Conservation (phyloP, 2,113 vertebrate species). For the Excalfactoria chinensis region DNA sequence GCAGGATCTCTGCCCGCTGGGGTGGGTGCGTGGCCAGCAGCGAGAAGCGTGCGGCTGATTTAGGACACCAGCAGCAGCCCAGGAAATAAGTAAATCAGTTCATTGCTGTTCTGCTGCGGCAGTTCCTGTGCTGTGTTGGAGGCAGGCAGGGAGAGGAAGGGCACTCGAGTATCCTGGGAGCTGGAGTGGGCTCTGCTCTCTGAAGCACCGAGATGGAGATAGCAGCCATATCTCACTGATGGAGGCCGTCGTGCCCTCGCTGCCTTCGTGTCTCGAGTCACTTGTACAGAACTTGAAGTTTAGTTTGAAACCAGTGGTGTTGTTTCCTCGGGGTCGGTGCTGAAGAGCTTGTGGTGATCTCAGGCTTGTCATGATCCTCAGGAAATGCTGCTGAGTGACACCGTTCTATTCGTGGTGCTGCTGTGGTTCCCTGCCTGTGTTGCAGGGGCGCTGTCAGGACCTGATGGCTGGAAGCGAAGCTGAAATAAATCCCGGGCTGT, state of each 20-base stretch:
- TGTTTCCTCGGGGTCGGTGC: constrained; percentile 20
- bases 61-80: background rate
- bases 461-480: background rate
- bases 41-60: background rate
- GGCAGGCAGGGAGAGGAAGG: background rate
- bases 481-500: background rate
- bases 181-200: background rate
- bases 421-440: background rate
- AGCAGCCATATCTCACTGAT: background rate
- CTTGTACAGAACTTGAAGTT: constrained; percentile 8
- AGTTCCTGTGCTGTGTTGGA: background rate
- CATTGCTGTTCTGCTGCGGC: background rate
- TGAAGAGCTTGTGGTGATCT: background rate
- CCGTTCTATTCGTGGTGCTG: background rate
- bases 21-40: background rate
- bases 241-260: background rate
- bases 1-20: rapidly evolving
- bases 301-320: constrained; percentile 15
- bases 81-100: background rate
- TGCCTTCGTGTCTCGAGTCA: background rate
- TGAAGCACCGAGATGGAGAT: background rate
- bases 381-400: background rate
- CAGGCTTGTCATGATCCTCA: rapidly evolving
- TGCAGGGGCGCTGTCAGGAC: no score
- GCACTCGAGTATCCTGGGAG: background rate